Conservation (phyloP, 2,797 vertebrate species). For the Mormyrus proboscirostris region DNA sequence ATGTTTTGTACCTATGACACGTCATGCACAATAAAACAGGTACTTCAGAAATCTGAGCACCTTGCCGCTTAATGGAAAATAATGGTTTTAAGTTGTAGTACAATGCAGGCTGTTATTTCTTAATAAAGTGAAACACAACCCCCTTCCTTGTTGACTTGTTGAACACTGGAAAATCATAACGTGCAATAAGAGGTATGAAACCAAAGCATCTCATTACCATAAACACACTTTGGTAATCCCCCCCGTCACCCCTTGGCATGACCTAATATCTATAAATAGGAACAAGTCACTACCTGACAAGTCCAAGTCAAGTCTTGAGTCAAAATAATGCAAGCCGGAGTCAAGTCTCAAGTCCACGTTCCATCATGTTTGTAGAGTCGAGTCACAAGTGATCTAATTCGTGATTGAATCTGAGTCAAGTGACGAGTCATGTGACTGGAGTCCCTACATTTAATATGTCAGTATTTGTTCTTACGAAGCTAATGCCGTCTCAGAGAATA, state of each 20-base stretch:
- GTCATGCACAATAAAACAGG: neutral
- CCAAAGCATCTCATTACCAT: neutral
- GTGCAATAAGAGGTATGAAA: neutral
- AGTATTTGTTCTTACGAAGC: neutral
- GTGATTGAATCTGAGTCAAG: neutral
- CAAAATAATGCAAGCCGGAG: neutral
- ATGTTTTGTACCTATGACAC: neutral
- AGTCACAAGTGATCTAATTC: neutral
- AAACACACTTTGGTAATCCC: neutral
- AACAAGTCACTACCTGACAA: neutral
- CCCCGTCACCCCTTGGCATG: neutral
- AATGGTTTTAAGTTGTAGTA: neutral
- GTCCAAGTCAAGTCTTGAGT: neutral
- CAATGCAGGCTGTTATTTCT: neutral
- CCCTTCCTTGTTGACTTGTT: neutral
- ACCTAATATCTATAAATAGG: neutral
- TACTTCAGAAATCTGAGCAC: neutral
- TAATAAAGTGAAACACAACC: neutral
- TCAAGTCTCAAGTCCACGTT: neutral
- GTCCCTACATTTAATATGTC: neutral
- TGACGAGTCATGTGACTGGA: neutral
- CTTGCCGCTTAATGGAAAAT: neutral
- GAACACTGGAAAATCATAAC: neutral
- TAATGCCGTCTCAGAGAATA: neutral
- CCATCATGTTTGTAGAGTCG: neutral